phyloP scores from a whole-genome alignment of 2,797 vertebrate species.

The Nasua narica region DNA sequence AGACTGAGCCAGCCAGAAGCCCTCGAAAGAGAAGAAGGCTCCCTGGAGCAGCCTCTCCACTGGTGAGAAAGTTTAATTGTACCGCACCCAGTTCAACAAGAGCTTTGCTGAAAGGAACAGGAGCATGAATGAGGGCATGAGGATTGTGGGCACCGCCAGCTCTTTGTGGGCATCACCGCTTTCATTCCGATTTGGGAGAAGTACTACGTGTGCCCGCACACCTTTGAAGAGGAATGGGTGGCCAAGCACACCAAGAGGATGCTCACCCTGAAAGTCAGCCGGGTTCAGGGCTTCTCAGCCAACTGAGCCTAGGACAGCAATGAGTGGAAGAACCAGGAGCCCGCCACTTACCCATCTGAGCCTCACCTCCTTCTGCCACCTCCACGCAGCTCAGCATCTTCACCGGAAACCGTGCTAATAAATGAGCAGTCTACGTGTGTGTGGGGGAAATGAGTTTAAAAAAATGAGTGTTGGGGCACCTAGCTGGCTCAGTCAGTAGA shows the following conservation, averaged over 20 bases:
- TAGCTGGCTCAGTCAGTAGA: background rate
- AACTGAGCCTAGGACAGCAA: slow-evolving; percentile 98
- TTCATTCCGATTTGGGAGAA: slow-evolving; percentile 92
- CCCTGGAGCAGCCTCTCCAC: slow-evolving; percentile 89
- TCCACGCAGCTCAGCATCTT: no score
- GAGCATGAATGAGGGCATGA: slow-evolving; percentile 90
- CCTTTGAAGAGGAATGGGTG: slow-evolving; percentile 88
- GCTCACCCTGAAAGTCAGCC: slow-evolving; percentile 94
- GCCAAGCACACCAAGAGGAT: slow-evolving; percentile 91
- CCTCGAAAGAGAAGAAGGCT: slow-evolving; percentile 94
- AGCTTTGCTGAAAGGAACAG: slow-evolving; percentile 93
- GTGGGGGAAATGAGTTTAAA: background rate
- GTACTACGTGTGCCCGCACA: slow-evolving; percentile 86
- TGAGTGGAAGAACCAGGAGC: slow-evolving; percentile 94
- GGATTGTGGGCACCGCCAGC: slow-evolving; percentile 81
- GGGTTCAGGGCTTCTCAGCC: slow-evolving; percentile 88
- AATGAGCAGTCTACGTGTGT: slow-evolving; percentile 83
- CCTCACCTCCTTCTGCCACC: background rate
- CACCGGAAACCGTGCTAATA: slow-evolving; percentile 89
- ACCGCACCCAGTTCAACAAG: slow-evolving; percentile 92
- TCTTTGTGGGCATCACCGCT: slow-evolving; percentile 88
- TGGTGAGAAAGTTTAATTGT: slow-evolving; percentile 93
- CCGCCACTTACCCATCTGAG: slow-evolving; percentile 51
- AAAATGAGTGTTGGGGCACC: background rate
- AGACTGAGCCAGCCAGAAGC: slow-evolving; percentile 86